A percentile compares a stretch with the other conserved stretches of the same genome.
phyloP scores from a whole-genome alignment of 2,888 invertebrate genomes.

The Oligia latruncula region DNA sequence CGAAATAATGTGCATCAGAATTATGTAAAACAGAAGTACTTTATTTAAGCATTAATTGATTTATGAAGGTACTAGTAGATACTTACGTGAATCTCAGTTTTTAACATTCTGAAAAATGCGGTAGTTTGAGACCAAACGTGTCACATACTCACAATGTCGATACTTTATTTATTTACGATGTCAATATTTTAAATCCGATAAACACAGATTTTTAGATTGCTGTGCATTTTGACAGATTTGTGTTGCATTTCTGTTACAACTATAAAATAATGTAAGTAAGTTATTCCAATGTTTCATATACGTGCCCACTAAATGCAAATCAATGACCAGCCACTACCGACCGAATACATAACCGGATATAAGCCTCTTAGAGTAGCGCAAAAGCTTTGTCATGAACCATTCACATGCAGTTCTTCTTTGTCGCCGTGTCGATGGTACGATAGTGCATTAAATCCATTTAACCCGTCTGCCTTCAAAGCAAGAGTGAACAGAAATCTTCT shows the following conservation, averaged over 20 bases:
- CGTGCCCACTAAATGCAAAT: neutral
- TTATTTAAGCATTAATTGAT: neutral
- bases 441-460: neutral
- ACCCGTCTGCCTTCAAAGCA: too few relatives aligned
- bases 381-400: neutral
- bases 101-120: neutral
- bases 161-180: conserved; percentile 22
- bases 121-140: conserved; percentile 3
- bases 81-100: too few relatives aligned
- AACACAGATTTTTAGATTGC: conserved; percentile 3
- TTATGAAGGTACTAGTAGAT: neutral
- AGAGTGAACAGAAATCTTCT: too few relatives aligned
- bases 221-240: conserved; percentile 6
- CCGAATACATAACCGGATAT: neutral
- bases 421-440: neutral
- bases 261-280: neutral
- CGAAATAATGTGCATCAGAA: neutral
- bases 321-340: neutral
- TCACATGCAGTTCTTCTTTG: neutral
- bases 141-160: neutral
- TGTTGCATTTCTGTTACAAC: conserved; percentile 4
- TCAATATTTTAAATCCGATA: conserved; percentile 28
- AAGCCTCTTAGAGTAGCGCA: neutral
- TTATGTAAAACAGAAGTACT: neutral
- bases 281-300: too few relatives aligned